Conservation (phyloP, 2,888 invertebrate species). For the Andrena minutula region DNA sequence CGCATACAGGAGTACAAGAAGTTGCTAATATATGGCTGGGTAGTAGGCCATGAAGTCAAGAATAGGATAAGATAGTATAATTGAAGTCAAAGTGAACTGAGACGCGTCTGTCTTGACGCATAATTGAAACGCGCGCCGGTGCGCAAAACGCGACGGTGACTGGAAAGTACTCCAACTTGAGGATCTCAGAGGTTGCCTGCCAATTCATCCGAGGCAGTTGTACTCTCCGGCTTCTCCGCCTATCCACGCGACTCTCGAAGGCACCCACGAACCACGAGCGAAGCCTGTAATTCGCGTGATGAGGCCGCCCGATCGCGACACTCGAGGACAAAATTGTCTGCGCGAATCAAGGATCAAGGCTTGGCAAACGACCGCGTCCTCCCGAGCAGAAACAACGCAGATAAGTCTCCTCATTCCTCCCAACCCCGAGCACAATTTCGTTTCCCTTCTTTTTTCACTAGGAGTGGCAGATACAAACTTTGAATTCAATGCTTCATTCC, state of each 20-base stretch:
- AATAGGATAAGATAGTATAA: no score
- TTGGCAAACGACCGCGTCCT: constrained; percentile 74
- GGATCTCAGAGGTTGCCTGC: constrained; percentile 47
- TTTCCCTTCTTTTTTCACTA: neutral
- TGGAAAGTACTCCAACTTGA: neutral
- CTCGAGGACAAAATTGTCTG: constrained; percentile 80
- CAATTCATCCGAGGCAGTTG: constrained; percentile 67
- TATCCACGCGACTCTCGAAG: constrained; percentile 84
- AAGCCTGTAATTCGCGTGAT: constrained; percentile 84
- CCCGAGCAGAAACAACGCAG: constrained; percentile 62
- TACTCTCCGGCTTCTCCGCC: constrained; percentile 77
- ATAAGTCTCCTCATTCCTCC: constrained; percentile 67
- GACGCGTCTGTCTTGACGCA: neutral
- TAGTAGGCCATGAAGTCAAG: no score
- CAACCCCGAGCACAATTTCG: constrained; percentile 22
- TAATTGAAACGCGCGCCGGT: constrained; percentile 10
- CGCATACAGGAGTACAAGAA: no score
- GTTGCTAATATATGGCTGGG: no score
- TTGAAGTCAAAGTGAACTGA: no score
- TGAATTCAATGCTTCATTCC: neutral
- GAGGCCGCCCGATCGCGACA: constrained; percentile 84
- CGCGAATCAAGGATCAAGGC: constrained; percentile 76
- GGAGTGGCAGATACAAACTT: neutral
- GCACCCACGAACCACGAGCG: constrained; percentile 79
- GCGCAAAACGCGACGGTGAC: constrained; percentile 8